These are phyloP conservation scores for Macrophya annulata DNA, from an alignment of 2,888 invertebrate species.

Conservation along the genomic window DNA sequence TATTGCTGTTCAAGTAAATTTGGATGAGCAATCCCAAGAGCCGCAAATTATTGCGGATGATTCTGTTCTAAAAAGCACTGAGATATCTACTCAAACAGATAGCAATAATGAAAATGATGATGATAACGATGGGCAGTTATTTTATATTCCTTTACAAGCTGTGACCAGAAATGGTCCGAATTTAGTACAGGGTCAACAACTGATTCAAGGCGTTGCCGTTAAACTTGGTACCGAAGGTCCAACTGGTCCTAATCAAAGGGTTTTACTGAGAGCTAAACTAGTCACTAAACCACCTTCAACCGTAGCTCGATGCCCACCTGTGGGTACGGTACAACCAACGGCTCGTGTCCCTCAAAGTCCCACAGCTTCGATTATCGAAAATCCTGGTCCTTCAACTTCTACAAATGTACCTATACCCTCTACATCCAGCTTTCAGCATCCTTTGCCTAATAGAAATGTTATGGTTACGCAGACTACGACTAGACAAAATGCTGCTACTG, in stretches of 20 bases:
- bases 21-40: conserved; percentile 77
- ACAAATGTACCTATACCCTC: conserved; percentile 44
- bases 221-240: conserved; percentile 85
- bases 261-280: conserved; percentile 83
- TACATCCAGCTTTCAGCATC: conserved; percentile 49
- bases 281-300: conserved; percentile 83
- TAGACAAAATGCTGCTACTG: conserved; percentile 42
- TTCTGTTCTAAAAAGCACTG: conserved; percentile 72
- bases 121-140: conserved; percentile 83
- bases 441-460: conserved; percentile 37
- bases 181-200: conserved; percentile 76
- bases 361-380: conserved; percentile 61
- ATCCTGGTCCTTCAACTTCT: conserved; percentile 66
- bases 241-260: conserved; percentile 84
- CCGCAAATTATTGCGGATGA: conserved; percentile 63
- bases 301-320: conserved; percentile 79
- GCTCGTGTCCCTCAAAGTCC: conserved; percentile 75
- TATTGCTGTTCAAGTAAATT: conserved; percentile 82
- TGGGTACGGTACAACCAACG: conserved; percentile 83
- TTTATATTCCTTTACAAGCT: conserved; percentile 84
- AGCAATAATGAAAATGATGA: conserved; percentile 77
- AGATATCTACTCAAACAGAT: conserved; percentile 80
- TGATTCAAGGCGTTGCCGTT: conserved; percentile 85
- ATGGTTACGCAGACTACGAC: conserved; percentile 22
- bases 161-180: conserved; percentile 78